phyloP scores from a whole-genome alignment of 1,140 invertebrate species.

The Zaprionus gabonicus region DNA sequence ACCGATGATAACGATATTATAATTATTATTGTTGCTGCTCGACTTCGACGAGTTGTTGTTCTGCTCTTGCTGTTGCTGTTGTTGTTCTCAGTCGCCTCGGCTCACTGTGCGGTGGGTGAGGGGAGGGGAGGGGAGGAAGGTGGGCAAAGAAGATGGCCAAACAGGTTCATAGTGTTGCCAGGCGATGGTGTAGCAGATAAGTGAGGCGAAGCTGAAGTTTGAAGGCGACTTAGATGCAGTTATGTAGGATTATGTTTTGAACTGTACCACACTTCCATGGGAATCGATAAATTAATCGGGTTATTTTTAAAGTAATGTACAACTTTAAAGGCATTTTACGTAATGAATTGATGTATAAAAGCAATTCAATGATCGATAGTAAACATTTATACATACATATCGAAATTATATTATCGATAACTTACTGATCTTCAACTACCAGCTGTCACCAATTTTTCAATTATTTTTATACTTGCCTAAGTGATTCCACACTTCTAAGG shows the following conservation, averaged over 20 bases:
- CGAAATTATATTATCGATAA: too few relatives aligned
- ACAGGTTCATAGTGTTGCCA: not conserved
- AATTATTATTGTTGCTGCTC: conserved; percentile 21
- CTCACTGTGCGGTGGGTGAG: not conserved
- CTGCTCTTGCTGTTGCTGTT: not conserved
- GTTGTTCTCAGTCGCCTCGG: not conserved
- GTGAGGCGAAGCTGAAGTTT: not conserved
- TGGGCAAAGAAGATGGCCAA: not conserved
- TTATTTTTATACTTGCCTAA: too few relatives aligned
- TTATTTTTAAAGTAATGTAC: not conserved
- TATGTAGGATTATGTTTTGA: not conserved
- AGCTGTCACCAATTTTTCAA: too few relatives aligned
- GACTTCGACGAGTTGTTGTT: not conserved
- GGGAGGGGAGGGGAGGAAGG: not conserved
- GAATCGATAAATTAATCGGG: not conserved
- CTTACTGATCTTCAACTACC: too few relatives aligned
- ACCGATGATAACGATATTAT: conserved; percentile 34
- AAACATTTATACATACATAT: too few relatives aligned
- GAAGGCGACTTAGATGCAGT: not conserved
- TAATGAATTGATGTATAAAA: too few relatives aligned
- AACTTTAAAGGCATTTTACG: not conserved
- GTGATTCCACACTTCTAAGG: too few relatives aligned
- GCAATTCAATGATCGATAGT: too few relatives aligned
- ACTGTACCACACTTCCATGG: too few relatives aligned
- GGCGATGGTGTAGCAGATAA: not conserved